Conservation (phyloP, 2,888 invertebrate species). For the Dryomyza anilis region DNA sequence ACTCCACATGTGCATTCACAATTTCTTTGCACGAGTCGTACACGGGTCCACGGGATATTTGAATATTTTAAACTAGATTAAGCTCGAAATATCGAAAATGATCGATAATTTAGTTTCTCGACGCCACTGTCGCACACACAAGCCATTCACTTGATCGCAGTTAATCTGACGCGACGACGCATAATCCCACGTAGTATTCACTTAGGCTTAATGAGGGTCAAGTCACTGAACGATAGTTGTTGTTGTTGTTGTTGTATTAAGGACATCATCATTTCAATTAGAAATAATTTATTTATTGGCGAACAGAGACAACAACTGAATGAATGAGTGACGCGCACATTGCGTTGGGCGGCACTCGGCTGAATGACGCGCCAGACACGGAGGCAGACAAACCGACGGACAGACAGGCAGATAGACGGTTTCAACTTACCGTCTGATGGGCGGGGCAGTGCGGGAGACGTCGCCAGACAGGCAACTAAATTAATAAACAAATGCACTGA, state of each 20-base stretch:
- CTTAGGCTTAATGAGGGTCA: constrained; percentile 16
- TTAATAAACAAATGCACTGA: constrained; percentile 15
- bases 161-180: not conserved
- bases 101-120: no score
- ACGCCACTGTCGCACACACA: no score
- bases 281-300: constrained; percentile 37
- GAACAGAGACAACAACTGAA: constrained; percentile 5
- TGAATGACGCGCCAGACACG: not conserved
- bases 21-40: no score
- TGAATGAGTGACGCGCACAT: not conserved
- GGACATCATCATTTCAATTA: constrained; percentile 56
- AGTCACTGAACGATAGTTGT: constrained; percentile 20
- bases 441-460: constrained; percentile 32
- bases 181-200: not conserved
- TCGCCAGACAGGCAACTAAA: constrained; percentile 1
- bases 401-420: constrained; percentile 1
- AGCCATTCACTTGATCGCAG: not conserved
- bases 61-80: no score
- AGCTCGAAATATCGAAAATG: no score
- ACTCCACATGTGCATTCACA: no score
- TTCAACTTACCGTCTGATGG: no score
- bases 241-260: constrained; percentile 41
- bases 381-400: constrained; percentile 2
- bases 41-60: no score
- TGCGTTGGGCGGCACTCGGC: not conserved